Conservation (phyloP, 2,113 vertebrate genomes). For the Etheostoma cragini region DNA sequence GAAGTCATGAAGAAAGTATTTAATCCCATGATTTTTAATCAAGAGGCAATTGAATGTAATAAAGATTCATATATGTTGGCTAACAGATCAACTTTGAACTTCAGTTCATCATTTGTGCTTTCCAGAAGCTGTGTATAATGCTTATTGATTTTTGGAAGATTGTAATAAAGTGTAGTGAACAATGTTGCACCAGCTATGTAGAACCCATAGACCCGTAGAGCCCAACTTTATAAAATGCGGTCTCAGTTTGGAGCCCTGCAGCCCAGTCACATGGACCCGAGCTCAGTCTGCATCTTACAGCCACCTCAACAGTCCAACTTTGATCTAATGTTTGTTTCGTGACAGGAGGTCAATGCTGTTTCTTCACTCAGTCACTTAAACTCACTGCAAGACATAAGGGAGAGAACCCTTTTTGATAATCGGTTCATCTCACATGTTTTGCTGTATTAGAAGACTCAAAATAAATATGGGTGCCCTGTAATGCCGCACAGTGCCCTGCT, state of each 20-base stretch:
- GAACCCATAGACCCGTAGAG: no score
- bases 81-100: no score
- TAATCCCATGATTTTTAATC: no score
- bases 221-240: background rate
- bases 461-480: background rate
- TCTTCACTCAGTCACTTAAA: background rate
- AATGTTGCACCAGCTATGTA: background rate
- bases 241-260: constrained; percentile 14
- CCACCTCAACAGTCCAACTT: background rate
- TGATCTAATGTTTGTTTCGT: background rate
- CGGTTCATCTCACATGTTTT: background rate
- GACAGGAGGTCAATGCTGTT: constrained; percentile 22
- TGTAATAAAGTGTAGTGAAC: background rate
- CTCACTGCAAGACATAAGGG: constrained; percentile 9
- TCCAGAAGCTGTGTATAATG: no score
- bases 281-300: constrained; percentile 20
- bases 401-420: background rate
- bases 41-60: no score
- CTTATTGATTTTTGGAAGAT: no score
- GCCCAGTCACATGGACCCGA: constrained; percentile 12
- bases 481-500: no score
- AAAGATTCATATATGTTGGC: no score
- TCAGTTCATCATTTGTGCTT: no score
- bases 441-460: background rate
- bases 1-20: no score